Evolutionary conservation across 2,888 invertebrate genomes (phyloP).

Genomic region (Drosophila longiperda): DNA sequence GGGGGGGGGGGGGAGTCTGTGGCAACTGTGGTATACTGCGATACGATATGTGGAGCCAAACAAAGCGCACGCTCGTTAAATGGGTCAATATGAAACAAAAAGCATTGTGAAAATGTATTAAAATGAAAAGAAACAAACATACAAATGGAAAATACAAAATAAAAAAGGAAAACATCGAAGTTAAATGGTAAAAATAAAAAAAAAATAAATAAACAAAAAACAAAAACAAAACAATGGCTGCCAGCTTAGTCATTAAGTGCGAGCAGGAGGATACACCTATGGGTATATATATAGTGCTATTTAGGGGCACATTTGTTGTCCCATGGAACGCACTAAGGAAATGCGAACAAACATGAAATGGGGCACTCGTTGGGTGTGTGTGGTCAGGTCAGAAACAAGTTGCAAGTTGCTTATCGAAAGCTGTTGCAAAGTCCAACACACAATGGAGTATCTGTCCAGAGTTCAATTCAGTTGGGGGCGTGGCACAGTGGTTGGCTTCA

Average conservation of each 20-base stretch:
- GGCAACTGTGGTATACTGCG: constrained; percentile 8
- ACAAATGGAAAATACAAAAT: constrained; percentile 2
- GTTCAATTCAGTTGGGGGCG: constrained; percentile 2
- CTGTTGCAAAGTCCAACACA: constrained; percentile 2
- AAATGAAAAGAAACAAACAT: constrained; percentile 14
- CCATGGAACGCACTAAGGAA: constrained; percentile 54
- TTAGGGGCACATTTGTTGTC: constrained; percentile 67
- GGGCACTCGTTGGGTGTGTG: background rate
- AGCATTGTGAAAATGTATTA: constrained; percentile 50
- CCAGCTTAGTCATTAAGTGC: constrained; percentile 10
- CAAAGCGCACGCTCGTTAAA: constrained; percentile 51
- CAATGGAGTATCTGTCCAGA: background rate
- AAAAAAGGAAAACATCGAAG: constrained; percentile 14
- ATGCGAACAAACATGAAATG: constrained; percentile 20
- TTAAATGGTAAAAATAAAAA: constrained; percentile 19
- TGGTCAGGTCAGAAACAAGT: constrained; percentile 15
- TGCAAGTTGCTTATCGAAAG: constrained; percentile 42
- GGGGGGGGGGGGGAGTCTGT: background rate
- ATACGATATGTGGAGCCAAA: constrained; percentile 26
- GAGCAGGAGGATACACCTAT: constrained; percentile 8
- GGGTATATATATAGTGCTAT: constrained; percentile 29
- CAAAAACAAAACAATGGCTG: constrained; percentile 20
- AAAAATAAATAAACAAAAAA: background rate
- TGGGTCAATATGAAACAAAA: constrained; percentile 75
- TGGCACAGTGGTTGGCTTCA: background rate